Percentiles rank a stretch among this genome's conserved stretches.
Conservation (phyloP, 1,140 invertebrate species). For the Metaphire vulgaris region DNA sequence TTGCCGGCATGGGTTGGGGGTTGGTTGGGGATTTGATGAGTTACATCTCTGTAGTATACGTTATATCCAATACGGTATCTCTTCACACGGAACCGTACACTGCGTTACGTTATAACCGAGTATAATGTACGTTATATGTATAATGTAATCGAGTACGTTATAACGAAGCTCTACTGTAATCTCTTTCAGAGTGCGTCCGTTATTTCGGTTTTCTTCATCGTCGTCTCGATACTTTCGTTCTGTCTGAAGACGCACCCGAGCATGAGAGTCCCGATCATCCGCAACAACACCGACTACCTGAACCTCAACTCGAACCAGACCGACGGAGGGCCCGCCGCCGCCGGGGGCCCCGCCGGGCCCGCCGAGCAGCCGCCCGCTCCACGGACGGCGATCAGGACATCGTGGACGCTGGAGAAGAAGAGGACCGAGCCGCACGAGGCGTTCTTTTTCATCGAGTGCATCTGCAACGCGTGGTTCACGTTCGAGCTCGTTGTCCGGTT, state of each 20-base stretch:
- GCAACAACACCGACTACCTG: background rate
- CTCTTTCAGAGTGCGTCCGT: slow-evolving; percentile 66
- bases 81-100: too few species aligned
- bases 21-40: too few species aligned
- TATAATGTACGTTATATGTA: too few species aligned
- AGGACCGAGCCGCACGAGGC: slow-evolving; percentile 87
- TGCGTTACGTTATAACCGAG: too few species aligned
- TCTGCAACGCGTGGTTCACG: slow-evolving; percentile 96
- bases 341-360: too few species aligned
- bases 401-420: slow-evolving; percentile 82
- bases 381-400: background rate
- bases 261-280: slow-evolving; percentile 68
- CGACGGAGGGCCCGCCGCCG: background rate
- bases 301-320: background rate
- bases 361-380: too few species aligned
- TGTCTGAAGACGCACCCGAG: slow-evolving; percentile 88
- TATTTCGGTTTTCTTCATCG: slow-evolving; percentile 85
- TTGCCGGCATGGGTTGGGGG: too few species aligned
- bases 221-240: slow-evolving; percentile 83
- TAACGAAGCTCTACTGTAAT: too few species aligned
- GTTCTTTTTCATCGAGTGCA: slow-evolving; percentile 86
- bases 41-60: too few species aligned
- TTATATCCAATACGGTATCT: too few species aligned
- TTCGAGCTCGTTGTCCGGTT: slow-evolving; percentile 81
- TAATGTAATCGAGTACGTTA: too few species aligned